These are phyloP conservation scores for Cephus runcator DNA, from an alignment of 2,888 invertebrate genomes.

Conservation along the genomic window DNA sequence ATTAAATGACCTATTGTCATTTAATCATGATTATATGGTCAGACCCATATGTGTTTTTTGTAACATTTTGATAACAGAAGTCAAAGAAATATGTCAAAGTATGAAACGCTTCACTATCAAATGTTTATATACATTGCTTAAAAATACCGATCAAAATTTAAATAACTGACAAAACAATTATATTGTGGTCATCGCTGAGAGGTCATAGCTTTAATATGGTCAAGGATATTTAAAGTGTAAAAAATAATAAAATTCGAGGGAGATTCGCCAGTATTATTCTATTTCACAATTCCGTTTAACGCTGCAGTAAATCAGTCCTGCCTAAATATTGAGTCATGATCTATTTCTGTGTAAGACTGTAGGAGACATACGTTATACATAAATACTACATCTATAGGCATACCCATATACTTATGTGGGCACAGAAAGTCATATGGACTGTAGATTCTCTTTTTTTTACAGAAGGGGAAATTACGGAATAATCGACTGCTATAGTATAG, in stretches of 20 bases:
- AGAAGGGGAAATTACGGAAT: constrained; percentile 1
- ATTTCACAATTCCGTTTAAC: not conserved
- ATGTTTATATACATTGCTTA: no score
- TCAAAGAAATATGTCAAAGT: not conserved
- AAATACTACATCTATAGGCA: not conserved
- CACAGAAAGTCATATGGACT: not conserved
- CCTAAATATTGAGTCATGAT: constrained; percentile 52
- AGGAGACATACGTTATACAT: not conserved
- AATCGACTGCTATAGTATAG: not conserved
- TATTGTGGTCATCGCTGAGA: not conserved
- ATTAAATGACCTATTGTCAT: not conserved
- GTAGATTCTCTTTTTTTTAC: not conserved
- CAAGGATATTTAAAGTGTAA: not conserved
- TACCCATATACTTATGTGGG: not conserved
- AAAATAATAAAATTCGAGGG: not conserved
- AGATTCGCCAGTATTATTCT: not conserved
- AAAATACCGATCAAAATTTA: no score
- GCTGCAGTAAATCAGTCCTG: constrained; percentile 23
- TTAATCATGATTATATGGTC: not conserved
- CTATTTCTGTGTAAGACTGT: constrained; percentile 41
- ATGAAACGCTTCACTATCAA: not conserved
- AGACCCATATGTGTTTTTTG: not conserved
- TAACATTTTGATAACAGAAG: not conserved
- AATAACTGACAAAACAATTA: no score
- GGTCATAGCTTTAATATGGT: not conserved